Base-by-base conservation (phyloP, 2,797 vertebrate species). In the Lutjanus argentimaculatus region DNA sequence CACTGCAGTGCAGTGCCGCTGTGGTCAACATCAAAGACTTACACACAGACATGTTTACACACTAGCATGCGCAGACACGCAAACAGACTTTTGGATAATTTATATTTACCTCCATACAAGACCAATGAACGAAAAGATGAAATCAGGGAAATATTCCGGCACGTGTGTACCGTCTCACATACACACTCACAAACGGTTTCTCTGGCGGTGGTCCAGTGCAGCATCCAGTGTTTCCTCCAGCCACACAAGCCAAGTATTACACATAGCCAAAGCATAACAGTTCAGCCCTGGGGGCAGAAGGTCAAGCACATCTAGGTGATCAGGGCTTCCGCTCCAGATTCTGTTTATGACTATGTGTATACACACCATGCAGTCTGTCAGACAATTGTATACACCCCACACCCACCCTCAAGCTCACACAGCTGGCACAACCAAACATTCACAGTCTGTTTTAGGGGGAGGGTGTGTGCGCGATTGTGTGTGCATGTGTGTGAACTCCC, bases 341-440 rank as follows among this genome's bases (percentile, higher is more conserved):
- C 75, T 95, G 93, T 96, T 95, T 95, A 94, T 93, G 89, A 86
- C 77, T 66, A 17, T 77, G 85, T 93, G 90, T 95, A 94, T 95
- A 95, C 92, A 94, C 87, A 88, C 84, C 80, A 78, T 80, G 80
- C 92, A 88, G 90, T 73, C 89, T 83, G 83, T 86, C 80, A 75
- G 88, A 88, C 87, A 89, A 80, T 86, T 94, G 93, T 94, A 93
- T 91, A 95, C 83, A 91, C 88, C 90, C 89, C 88, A 91, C 93
- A 89, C 90, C 88, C 88, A 87, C 53, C 53, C 42, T 83, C 87
- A 85, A 94, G 87, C 86, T 89, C 92, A 86, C 88, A 92, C 92
- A 93, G 94, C 90, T 95, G 91, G 90, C 85, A 90, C 85, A 75
- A 78, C 73, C 90, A 94, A 94, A 94, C 90, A 95, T 93, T 93